Evolutionary conservation across 92 coral and sea anemone species (phyloP), one percentile per base, ranked within the genome.

Genomic region (Epizoanthus ramosus): DNA sequence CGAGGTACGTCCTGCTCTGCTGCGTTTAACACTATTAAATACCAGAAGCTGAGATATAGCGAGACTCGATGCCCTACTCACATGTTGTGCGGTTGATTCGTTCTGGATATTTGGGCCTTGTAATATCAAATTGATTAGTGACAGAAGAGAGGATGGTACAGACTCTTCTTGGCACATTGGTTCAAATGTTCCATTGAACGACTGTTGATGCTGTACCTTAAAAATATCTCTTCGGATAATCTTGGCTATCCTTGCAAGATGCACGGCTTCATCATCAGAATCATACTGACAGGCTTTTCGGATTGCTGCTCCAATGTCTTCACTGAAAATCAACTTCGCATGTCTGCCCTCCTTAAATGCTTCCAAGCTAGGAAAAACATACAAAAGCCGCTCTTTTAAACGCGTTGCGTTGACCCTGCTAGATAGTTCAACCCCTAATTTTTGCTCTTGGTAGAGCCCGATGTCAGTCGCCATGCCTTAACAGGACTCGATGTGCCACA

Each of bases 281-380:
- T 79, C 80, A 23, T 85, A 75, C 43, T 74, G 74, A 79, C 84
- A 79, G 67, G 84, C 79, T 74, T 57, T 85, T 58, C 66, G 77
- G 28, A 85, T 73, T 65, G 84, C 88, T 69, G 74, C 15, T 85
- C 88, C 88, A 17, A 69, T 85, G 57, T 85, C 75, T 68, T 85
- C 43, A 71, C 69, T 74, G 74, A 85, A 85, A 68, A 72, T 85
- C 84, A 85, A 67, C 65, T 57, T 72, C 75, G 63, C 80, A 59
- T 85, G 57, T 85, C 80, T 85, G 19, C 88, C 88, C 54, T 85
- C 69, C 25, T 63, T 56, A 85, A 75, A 68, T 56, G 84, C 84
- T 56, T 81, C 61, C 23, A 79, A 67, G 57, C 77, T 73, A 58
- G 84, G 88, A 69, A 79, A 81, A 43, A 57, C 88, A 41, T 73